Percentiles rank a stretch among this genome's conserved stretches.
These are phyloP conservation scores for Dermochelys coriacea DNA, from an alignment of 2,797 vertebrate species.

Conservation along the genomic window DNA sequence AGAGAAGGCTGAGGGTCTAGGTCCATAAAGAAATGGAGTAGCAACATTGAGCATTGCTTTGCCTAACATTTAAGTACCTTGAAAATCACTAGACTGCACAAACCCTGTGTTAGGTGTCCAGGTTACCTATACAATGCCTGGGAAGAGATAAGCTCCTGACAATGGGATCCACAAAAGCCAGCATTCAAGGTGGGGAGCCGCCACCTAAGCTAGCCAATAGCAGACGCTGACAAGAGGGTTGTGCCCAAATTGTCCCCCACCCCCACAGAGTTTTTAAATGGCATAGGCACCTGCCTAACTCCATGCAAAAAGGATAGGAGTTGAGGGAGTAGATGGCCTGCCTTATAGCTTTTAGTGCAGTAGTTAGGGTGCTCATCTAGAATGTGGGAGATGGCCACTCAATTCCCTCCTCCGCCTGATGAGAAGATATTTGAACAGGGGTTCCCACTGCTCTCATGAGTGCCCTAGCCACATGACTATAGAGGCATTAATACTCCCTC, in stretches of 20 bases:
- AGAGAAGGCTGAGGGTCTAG: not conserved
- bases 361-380: not conserved
- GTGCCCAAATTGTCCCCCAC: too few relatives aligned
- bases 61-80: not conserved
- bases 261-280: not conserved
- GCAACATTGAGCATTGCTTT: not conserved
- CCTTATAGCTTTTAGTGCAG: not conserved
- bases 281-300: not conserved
- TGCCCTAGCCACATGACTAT: not conserved
- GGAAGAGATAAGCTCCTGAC: not conserved
- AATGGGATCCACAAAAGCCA: not conserved
- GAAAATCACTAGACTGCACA: not conserved
- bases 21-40: not conserved
- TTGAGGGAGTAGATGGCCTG: not conserved
- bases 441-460: not conserved
- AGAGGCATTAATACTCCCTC: not conserved
- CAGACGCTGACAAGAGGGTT: not conserved
- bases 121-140: not conserved
- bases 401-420: not conserved
- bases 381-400: not conserved
- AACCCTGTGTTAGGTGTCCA: not conserved
- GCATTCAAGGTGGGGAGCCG: too few relatives aligned
- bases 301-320: not conserved
- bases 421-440: not conserved
- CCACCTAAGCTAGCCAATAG: not conserved